phyloP scores from a whole-genome alignment of 2,113 vertebrate genomes.

The Chamaea fasciata region DNA sequence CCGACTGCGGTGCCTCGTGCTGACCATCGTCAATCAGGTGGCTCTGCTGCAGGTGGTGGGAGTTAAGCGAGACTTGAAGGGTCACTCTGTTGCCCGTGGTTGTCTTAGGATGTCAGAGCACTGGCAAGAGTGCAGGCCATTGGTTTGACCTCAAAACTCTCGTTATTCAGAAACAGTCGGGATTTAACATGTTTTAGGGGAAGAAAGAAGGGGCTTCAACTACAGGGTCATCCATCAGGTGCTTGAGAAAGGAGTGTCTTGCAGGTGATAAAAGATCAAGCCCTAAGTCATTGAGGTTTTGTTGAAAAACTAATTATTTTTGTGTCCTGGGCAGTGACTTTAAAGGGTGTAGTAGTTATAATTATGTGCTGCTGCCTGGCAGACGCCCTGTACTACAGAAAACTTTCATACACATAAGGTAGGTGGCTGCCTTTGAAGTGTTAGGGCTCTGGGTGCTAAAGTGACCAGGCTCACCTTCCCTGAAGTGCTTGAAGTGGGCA shows the following conservation, averaged over 20 bases:
- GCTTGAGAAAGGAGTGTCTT: background rate
- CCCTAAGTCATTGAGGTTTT: background rate
- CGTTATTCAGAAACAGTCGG: background rate
- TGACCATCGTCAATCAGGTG: background rate
- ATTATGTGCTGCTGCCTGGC: background rate
- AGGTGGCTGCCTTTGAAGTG: background rate
- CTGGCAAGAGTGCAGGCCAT: background rate
- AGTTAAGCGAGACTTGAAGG: background rate
- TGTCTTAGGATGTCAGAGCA: background rate
- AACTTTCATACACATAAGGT: rapidly evolving
- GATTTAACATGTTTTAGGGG: rapidly evolving
- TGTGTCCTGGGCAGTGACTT: background rate
- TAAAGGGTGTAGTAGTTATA: background rate
- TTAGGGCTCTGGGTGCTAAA: background rate
- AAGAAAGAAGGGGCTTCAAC: background rate
- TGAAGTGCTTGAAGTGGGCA: background rate
- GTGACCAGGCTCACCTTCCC: background rate
- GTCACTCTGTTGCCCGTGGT: background rate
- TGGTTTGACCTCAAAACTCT: background rate
- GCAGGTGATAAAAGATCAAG: background rate
- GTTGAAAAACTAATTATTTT: background rate
- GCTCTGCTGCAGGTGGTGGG: background rate
- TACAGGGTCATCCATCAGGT: background rate
- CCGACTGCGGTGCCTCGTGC: rapidly evolving
- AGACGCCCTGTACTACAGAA: background rate